Evolutionary conservation across 2,113 vertebrate species (phyloP).

Genomic region (Aix galericulata): DNA sequence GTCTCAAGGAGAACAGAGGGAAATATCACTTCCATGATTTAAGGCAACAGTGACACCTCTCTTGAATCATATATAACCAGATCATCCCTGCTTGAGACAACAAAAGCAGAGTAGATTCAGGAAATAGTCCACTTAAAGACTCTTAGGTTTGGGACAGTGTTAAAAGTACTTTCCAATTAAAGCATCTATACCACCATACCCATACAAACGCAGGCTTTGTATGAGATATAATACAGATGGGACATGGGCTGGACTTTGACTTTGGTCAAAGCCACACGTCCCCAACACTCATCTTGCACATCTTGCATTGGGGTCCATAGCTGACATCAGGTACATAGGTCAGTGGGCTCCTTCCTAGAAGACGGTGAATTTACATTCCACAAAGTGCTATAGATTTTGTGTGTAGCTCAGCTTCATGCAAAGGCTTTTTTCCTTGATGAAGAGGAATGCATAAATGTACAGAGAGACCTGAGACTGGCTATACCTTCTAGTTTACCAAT

Average conservation of each 20-base stretch:
- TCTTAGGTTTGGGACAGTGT: neutral
- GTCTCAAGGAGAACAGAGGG: neutral
- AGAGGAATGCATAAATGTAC: neutral
- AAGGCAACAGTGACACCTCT: neutral
- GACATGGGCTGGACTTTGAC: neutral
- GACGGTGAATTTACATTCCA: neutral
- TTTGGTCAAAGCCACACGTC: neutral
- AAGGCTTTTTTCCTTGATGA: neutral
- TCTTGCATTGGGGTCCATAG: neutral
- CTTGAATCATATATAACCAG: neutral
- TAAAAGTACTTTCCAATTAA: neutral
- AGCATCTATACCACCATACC: neutral
- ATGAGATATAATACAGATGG: rapidly evolving
- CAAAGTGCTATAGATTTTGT: rapidly evolving
- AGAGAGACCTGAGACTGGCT: neutral
- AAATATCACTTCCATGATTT: neutral
- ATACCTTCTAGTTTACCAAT: neutral
- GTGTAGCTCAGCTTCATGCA: neutral
- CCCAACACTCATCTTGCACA: neutral
- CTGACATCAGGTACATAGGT: neutral
- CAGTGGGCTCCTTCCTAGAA: neutral
- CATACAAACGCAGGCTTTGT: neutral
- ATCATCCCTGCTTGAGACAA: neutral
- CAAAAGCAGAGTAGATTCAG: neutral
- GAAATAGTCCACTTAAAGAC: neutral